These are phyloP conservation scores for Aplochiton taeniatus DNA, from an alignment of 2,797 vertebrate genomes.

Conservation along the genomic window DNA sequence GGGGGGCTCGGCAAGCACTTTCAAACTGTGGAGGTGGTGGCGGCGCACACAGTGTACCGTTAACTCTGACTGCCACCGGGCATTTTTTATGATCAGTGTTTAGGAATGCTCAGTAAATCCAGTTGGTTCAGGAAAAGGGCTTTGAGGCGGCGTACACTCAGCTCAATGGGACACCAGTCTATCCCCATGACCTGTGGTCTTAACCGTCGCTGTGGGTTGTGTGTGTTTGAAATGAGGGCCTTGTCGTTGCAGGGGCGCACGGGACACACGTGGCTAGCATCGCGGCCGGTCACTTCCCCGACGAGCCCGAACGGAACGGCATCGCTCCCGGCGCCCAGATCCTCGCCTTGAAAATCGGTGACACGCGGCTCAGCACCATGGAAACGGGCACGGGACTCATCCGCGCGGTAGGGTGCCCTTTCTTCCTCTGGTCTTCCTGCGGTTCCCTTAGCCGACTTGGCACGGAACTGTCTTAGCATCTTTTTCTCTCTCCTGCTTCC, in stretches of 20 bases:
- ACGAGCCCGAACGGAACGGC: slow-evolving; percentile 93
- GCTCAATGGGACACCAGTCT: neutral
- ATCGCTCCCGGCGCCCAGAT: slow-evolving; percentile 95
- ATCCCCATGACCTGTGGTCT: neutral
- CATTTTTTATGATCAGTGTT: neutral
- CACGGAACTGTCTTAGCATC: neutral
- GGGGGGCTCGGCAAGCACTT: neutral
- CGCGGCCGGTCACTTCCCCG: slow-evolving; percentile 94
- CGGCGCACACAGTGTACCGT: no score
- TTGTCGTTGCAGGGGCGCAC: slow-evolving; percentile 84
- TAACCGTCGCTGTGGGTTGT: neutral
- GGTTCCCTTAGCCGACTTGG: neutral
- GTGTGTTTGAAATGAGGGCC: neutral
- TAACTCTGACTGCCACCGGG: no score
- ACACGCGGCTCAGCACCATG: slow-evolving; percentile 98
- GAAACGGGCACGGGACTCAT: slow-evolving; percentile 98
- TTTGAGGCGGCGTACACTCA: neutral
- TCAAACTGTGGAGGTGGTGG: neutral
- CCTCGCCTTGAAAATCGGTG: slow-evolving; percentile 95
- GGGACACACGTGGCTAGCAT: slow-evolving; percentile 98
- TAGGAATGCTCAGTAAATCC: neutral
- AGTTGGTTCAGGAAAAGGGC: neutral
- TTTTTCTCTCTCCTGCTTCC: slow-evolving; percentile 14
- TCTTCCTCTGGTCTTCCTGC: neutral
- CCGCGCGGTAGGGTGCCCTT: slow-evolving; percentile 81